phyloP scores from a whole-genome alignment of 2,797 vertebrate species.

The Pampus argenteus region DNA sequence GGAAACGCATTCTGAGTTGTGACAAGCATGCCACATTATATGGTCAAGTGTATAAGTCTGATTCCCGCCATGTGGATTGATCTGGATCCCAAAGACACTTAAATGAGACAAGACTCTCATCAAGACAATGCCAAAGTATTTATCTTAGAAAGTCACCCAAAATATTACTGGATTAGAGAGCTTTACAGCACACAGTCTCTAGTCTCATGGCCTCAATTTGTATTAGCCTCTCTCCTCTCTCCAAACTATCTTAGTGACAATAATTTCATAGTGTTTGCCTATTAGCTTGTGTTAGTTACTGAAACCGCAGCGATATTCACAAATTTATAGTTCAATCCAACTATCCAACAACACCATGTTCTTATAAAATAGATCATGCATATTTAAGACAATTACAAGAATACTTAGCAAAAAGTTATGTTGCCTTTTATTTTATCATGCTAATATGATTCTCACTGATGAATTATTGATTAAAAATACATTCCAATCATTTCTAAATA shows the following conservation, averaged over 20 bases:
- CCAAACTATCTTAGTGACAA: slow-evolving; percentile 41
- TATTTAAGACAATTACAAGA: slow-evolving; percentile 44
- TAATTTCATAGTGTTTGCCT: slow-evolving; percentile 35
- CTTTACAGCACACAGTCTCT: slow-evolving; percentile 69
- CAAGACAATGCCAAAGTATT: slow-evolving; percentile 80
- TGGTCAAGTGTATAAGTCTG: slow-evolving; percentile 81
- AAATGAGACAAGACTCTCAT: slow-evolving; percentile 70
- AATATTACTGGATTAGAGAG: slow-evolving; percentile 80
- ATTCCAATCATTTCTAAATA: slow-evolving; percentile 27
- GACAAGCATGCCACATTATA: slow-evolving; percentile 81
- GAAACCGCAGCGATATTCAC: slow-evolving; percentile 12
- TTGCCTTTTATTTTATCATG: slow-evolving; percentile 25
- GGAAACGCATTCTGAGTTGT: slow-evolving; percentile 76
- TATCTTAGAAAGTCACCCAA: slow-evolving; percentile 81
- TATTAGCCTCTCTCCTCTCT: slow-evolving; percentile 45
- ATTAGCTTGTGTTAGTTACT: slow-evolving; percentile 17
- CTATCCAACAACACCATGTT: slow-evolving; percentile 27
- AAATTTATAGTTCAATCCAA: slow-evolving; percentile 34
- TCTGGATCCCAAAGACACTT: slow-evolving; percentile 79
- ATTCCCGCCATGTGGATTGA: slow-evolving; percentile 72
- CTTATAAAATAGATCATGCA: slow-evolving; percentile 34
- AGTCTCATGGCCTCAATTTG: slow-evolving; percentile 73
- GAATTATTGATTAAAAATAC: slow-evolving; percentile 43
- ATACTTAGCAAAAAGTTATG: slow-evolving; percentile 27
- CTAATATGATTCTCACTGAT: slow-evolving; percentile 40